Base-by-base conservation (phyloP, 2,888 invertebrate species). In the Siphlonurus alternatus region DNA sequence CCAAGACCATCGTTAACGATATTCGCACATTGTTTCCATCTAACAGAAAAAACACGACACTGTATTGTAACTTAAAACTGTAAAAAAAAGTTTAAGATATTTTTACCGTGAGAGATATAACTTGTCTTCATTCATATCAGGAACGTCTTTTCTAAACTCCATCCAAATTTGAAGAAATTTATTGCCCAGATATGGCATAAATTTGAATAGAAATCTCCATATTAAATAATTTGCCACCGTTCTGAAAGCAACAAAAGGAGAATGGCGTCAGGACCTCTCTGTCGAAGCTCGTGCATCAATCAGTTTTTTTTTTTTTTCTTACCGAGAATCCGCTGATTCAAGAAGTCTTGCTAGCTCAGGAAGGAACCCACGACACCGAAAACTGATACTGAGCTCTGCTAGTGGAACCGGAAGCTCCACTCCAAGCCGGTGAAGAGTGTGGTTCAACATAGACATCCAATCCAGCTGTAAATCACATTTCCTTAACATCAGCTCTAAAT, bases 1-100 rank as follows among this genome's bases (percentile, higher is more conserved):
- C 80, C 81, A 74, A 82, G 77, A 64, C 80, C 76, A 61, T 78
- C 77, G 67, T 79, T 81, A 61, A 79, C 79, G 65, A 79, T 76
- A 18, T 73, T 74, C 2, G 79, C 77, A 70, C 82, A 82, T 51
- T 78, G 78, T 67, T 79, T 76, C 80, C 81, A 82, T 61, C 81
- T 70, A 7, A 65, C 69, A 65, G 1, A n/a, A 23, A 24, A 59
- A 59, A 23, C 15, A 25, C 23, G 19, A 25, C 15, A 56, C 19
- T 61, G 19, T 1, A 63, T 19, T 63, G n/a, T 18, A 24, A 18
- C 18, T 23, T 25, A n/a, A 23, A 18, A 25, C 20, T 63, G 10
- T 38, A 23, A 38, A 38, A 15, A 38, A 38, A 20, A 53, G 19
- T 53, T 23, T 18, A 62, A 62, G 7, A 19, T 23, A 2, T 2